Evolutionary conservation across 2,888 invertebrate genomes (phyloP).

Genomic region (Entomobrya proxima): DNA sequence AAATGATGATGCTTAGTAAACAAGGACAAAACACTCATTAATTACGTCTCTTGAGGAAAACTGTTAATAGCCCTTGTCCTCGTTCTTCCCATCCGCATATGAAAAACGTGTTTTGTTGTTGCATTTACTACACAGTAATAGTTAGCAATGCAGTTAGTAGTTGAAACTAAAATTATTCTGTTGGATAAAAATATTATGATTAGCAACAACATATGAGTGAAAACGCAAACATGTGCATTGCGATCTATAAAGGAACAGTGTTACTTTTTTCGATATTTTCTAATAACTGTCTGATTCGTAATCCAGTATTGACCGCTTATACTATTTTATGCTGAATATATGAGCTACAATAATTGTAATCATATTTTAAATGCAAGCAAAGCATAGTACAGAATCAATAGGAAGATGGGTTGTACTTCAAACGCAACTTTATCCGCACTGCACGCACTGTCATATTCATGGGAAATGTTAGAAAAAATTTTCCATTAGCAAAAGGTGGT

Average conservation of each 20-base stretch:
- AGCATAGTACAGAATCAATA: not conserved
- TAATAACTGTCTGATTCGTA: not conserved
- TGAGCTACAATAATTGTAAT: not conserved
- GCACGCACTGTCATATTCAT: conserved; percentile 3
- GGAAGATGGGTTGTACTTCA: not conserved
- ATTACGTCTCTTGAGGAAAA: conserved; percentile 62
- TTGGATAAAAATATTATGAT: too few species aligned
- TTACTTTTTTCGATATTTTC: not conserved
- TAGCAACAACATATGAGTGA: too few species aligned
- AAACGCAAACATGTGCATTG: not conserved
- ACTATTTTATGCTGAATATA: not conserved
- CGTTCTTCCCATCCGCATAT: conserved; percentile 17
- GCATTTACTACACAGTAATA: too few species aligned
- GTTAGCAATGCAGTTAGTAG: too few species aligned
- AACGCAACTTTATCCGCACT: not conserved
- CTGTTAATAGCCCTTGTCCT: conserved; percentile 64
- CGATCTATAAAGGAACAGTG: not conserved
- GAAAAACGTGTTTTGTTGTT: conserved; percentile 19
- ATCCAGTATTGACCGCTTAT: not conserved
- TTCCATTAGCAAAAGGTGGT: conserved; percentile 24
- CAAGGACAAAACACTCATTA: conserved; percentile 64
- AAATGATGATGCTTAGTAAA: conserved; percentile 47
- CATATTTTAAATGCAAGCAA: not conserved
- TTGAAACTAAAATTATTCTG: too few species aligned
- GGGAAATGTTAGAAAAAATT: conserved; percentile 37